Evolutionary conservation across 2,113 vertebrate species (phyloP), one percentile per base, ranked within the genome.

Genomic region (Perca flavescens): DNA sequence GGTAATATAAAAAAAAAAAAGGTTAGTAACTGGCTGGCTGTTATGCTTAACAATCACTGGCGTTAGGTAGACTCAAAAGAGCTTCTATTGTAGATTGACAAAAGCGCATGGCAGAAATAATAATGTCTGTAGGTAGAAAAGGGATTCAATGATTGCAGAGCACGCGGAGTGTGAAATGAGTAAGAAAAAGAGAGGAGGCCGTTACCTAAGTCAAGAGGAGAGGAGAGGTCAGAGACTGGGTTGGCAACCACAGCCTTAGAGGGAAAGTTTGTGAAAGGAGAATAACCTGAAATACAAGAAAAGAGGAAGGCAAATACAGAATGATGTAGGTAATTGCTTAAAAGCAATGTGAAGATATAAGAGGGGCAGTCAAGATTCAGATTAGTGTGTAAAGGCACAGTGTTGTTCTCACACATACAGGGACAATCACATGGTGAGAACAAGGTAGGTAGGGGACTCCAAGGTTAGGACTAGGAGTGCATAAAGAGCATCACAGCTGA

Each of bases 121-220:
- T 57, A 76, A 71, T 17, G 68, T 47, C 47, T n/a, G 36, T 12
- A 40, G 79, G 43, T 61, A 60, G 15, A 43, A 16, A 31, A 10
- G 73, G 22, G 66, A 74, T 56, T 50, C 2, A 15, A 81, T 78
- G 83, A 83, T 21, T 50, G 81, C 74, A 86, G 70, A 82, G 47
- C 50, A 74, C 6, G 63, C 83, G 53, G 67, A 80, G 76, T 54
- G 75, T 76, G 85, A 90, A 81, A 86, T 68, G 76, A 86, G 64
- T 47, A 13, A 72, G 70, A 86, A 82, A 76, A 79, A 68, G 52
- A 89, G 77, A 85, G 79, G 68, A 94, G 86, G 49, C 79, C 93
- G 93, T 97, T 97, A 98, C 97, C 97, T 94, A 97, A 91, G 90
- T 96, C 96, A 94, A 96, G 94, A 93, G 96, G 93, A 95, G 96